Evolutionary conservation across 2,113 vertebrate genomes (phyloP).

Genomic region (Anser cygnoides): DNA sequence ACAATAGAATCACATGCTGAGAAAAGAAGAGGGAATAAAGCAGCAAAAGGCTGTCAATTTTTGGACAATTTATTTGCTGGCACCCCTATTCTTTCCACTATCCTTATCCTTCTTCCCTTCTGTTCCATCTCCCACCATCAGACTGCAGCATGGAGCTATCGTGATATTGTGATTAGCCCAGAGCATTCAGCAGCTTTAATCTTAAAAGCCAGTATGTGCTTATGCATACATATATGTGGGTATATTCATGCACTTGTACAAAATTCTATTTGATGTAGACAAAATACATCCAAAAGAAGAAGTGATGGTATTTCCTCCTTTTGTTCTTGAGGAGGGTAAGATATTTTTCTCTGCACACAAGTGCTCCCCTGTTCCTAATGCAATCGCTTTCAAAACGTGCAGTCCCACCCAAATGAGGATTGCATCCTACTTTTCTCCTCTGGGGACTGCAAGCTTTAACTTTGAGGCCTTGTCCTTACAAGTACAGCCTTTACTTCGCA

Average conservation of each 20-base stretch:
- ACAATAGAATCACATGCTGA: not conserved
- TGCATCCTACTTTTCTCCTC: slow-evolving; percentile 24
- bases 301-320: slow-evolving; percentile 61
- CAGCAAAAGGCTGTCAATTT: not conserved
- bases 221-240: not conserved
- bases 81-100: not conserved
- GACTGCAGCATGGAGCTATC: not conserved
- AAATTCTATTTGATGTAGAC: slow-evolving; percentile 27
- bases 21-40: not conserved
- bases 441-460: not conserved
- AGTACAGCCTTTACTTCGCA: not conserved
- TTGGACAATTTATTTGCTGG: not conserved
- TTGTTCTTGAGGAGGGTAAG: slow-evolving; percentile 45
- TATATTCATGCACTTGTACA: not conserved
- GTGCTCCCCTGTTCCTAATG: slow-evolving; percentile 14
- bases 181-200: not conserved
- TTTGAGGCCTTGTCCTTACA: not conserved
- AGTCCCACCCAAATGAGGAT: slow-evolving; percentile 38
- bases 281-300: slow-evolving; percentile 32
- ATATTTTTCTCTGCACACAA: not conserved
- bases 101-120: not conserved
- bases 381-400: slow-evolving; percentile 29
- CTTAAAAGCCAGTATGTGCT: not conserved
- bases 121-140: not conserved
- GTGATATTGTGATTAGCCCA: not conserved